Conservation (phyloP, 2,797 vertebrate genomes). For the Cyprinodon diabolis region DNA sequence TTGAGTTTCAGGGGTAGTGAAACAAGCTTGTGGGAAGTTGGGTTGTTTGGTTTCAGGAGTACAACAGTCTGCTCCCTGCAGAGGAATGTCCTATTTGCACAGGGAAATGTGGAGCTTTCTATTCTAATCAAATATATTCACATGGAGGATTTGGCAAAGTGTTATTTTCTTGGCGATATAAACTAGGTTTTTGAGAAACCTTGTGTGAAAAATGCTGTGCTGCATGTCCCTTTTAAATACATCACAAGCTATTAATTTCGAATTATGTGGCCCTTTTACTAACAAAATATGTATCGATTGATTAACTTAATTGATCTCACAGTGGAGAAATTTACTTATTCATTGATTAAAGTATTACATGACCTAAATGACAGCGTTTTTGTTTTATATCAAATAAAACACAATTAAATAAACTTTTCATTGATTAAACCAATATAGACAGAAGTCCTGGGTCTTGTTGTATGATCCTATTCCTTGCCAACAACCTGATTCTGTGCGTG, state of each 20-base stretch:
- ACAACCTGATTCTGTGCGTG: no score
- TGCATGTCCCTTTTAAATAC: slow-evolving; percentile 13
- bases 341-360: neutral
- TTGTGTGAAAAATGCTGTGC: slow-evolving; percentile 51
- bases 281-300: neutral
- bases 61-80: slow-evolving; percentile 69
- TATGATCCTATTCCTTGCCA: no score
- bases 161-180: slow-evolving; percentile 63
- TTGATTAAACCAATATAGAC: neutral
- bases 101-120: slow-evolving; percentile 42
- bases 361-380: neutral
- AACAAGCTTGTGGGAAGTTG: slow-evolving; percentile 68
- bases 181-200: slow-evolving; percentile 65
- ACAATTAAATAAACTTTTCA: neutral
- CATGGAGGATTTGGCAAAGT: slow-evolving; percentile 54
- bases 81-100: slow-evolving; percentile 74
- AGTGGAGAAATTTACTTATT: neutral
- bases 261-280: neutral
- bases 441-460: neutral
- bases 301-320: no score
- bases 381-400: neutral
- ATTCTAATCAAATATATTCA: slow-evolving; percentile 69
- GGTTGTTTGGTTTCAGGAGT: slow-evolving; percentile 66
- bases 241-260: neutral
- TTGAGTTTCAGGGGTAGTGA: slow-evolving; percentile 70